Evolutionary conservation across 2,888 invertebrate genomes (phyloP).

Genomic region (Drosophila conformis): DNA sequence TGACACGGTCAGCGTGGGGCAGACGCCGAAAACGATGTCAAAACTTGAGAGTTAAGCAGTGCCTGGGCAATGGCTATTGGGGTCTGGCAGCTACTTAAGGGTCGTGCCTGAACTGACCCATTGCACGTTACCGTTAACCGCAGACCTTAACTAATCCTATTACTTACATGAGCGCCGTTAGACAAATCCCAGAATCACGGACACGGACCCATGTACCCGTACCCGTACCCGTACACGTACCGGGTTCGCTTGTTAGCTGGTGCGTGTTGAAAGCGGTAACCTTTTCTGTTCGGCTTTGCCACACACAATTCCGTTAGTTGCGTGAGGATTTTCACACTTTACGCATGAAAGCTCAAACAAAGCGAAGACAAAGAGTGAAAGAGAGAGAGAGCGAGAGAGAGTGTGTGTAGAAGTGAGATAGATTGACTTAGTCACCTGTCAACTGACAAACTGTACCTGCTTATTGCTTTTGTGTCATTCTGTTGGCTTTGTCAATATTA

Average conservation of each 20-base stretch:
- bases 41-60: not conserved
- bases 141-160: slow-evolving; percentile 63
- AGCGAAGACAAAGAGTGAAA: not conserved
- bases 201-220: not conserved
- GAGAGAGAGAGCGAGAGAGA: not conserved
- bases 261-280: slow-evolving; percentile 42
- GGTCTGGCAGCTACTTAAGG: slow-evolving; percentile 2
- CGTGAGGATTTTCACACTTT: slow-evolving; percentile 74
- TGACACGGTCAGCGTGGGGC: slow-evolving; percentile 13
- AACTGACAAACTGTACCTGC: slow-evolving; percentile 31
- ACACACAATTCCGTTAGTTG: slow-evolving; percentile 50
- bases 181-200: slow-evolving; percentile 41
- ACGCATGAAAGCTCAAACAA: slow-evolving; percentile 57
- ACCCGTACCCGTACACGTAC: not conserved
- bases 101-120: slow-evolving; percentile 12
- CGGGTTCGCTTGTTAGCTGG: not conserved
- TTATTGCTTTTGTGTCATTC: slow-evolving; percentile 9
- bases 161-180: slow-evolving; percentile 67
- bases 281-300: slow-evolving; percentile 51
- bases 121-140: slow-evolving; percentile 15
- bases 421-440: slow-evolving; percentile 52
- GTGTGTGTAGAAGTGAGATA: not conserved
- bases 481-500: slow-evolving; percentile 9
- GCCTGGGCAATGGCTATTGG: not conserved
- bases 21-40: slow-evolving; percentile 44